Base-by-base conservation (phyloP, 1,140 invertebrate genomes). In the Lasaia peninsularis region DNA sequence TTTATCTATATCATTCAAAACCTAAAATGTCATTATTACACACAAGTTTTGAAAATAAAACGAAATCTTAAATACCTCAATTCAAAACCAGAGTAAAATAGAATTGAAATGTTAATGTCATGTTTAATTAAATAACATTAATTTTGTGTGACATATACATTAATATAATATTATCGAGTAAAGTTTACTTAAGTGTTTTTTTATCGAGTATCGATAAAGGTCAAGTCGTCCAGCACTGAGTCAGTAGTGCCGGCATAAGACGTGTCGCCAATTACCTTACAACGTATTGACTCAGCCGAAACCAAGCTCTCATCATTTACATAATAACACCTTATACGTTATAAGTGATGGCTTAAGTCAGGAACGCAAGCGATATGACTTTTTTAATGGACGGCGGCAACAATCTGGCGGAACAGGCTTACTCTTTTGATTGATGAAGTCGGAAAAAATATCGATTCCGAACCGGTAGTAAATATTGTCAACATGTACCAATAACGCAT, bases 301-400 rank as follows among this genome's bases (percentile, higher is more conserved):
- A 77, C 74, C 61, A 65, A 67, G 73, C 77, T 87, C 82, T 75
- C 82, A 86, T 82, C 75, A 86, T 87, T 87, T 87, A 82, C 82
- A 87, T 87, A 87, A 87, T 87, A 79, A 87, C 80, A 86, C 80
- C 77, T 82, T 80, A 75, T 79, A 69, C 64, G 69, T 35, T 51
- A 18, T 49, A 34, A 2, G 4, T 6, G 7, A n/a, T 55, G 69
- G 62, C 34, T 0, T 28, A 71, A 74, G 60, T 60, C 4, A 67
- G 24, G 50, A 63, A 55, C 21, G 31, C 12, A 6, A 51, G 71
- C 63, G 67, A 12, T 33, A 20, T 56, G 16, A 52, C 31, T n/a
- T n/a, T n/a, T n/a, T n/a, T n/a, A n/a, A n/a, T n/a, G n/a, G n/a
- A n/a, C n/a, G n/a, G n/a, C n/a, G n/a, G n/a, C n/a, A n/a, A n/a